Base-by-base conservation (phyloP, 2,888 invertebrate species). In the Clanis bilineata region DNA sequence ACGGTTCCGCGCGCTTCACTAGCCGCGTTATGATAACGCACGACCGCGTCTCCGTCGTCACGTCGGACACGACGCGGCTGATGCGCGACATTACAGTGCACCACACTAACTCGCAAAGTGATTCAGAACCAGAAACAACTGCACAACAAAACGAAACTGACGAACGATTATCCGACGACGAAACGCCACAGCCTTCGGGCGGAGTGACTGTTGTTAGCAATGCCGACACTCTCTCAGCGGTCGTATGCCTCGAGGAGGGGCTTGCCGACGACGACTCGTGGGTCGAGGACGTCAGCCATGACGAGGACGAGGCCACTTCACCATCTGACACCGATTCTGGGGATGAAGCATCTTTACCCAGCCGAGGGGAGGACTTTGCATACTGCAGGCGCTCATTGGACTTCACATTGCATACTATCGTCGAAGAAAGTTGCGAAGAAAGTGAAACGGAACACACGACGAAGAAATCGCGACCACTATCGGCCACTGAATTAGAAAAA, bases 381-480 rank as follows among this genome's bases (percentile, higher is more conserved):
- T 97, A 97, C 79, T 96, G 96, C 79, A 93, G 97, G 22, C 94
- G 97, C 58, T 94, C 96, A 60, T 95, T 97, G 75, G 97, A 98
- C 86, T 97, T 97, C 80, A 97, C 97, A 1, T 90, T 98, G 65
- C 98, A 98, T 79, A 98, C 98, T 0, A 98, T 98, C 70, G 96
- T 97, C 28, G 98, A 98, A 89, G 98, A 98, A 87, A 97, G 97
- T 75, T 98, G 98, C 83, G 98, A 98, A 89, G 98, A 98, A 85
- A 97, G 97, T 84, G 97, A 97, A 85, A 94, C 96, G 64, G 97
- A 97, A 74, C 95, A 94, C 45, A 82, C 90, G 69, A 83, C 85
- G 76, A 93, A 92, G 88, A 94, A 94, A 84, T 93, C 93, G 67
- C 93, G 96, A 60, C 95, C 95, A 38, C 93, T 95, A 61, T 96